Percentiles rank a stretch among this genome's conserved stretches.
phyloP scores from a whole-genome alignment of 2,888 invertebrate species.

The Abrostola triplasia region DNA sequence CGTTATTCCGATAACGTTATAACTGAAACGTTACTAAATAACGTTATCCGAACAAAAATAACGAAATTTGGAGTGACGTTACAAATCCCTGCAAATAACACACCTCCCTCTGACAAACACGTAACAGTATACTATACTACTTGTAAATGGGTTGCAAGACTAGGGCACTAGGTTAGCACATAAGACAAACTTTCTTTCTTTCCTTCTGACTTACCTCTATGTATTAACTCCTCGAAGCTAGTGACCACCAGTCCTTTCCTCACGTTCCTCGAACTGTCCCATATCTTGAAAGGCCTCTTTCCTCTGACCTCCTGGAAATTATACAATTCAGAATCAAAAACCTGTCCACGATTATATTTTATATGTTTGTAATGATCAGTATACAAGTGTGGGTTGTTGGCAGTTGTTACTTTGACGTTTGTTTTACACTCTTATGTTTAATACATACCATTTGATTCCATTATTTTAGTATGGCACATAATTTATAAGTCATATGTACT shows the following conservation, averaged over 20 bases:
- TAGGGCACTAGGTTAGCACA: constrained; percentile 45
- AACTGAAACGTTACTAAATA: too few species aligned
- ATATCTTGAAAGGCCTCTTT: constrained; percentile 99
- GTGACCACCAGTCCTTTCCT: constrained; percentile 97
- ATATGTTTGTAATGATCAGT: too few species aligned
- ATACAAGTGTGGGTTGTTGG: not conserved
- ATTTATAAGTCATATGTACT: constrained; percentile 28
- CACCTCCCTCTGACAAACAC: too few species aligned
- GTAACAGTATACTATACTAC: too few species aligned
- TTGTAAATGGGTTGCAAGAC: constrained; percentile 22
- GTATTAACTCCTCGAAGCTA: constrained; percentile 96
- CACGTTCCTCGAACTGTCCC: constrained; percentile 98
- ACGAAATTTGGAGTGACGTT: too few species aligned
- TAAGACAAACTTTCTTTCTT: not conserved
- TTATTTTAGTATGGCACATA: constrained; percentile 46
- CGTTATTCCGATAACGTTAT: too few species aligned
- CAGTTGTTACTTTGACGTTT: not conserved
- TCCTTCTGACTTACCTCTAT: constrained; percentile 89
- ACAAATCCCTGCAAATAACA: too few species aligned
- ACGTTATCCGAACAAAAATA: too few species aligned
- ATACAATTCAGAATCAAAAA: constrained; percentile 39
- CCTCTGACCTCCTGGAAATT: constrained; percentile 95
- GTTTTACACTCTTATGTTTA: constrained; percentile 6
- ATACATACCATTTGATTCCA: constrained; percentile 53
- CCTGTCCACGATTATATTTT: too few species aligned